These are phyloP conservation scores for Andrena haemorrhoa DNA, from an alignment of 2,888 invertebrate species.

Conservation along the genomic window DNA sequence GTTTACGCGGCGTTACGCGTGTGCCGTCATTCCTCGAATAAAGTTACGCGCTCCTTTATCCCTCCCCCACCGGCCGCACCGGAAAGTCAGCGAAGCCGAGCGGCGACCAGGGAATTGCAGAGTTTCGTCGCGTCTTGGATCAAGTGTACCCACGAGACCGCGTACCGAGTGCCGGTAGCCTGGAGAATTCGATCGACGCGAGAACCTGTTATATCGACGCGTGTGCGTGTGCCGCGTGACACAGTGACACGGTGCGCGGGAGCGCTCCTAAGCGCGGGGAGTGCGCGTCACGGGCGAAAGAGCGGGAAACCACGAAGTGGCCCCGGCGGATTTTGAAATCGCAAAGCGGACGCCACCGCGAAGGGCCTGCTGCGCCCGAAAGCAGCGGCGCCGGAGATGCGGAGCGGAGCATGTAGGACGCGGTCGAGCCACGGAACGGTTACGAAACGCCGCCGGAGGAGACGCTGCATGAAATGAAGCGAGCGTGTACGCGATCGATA, in stretches of 20 bases:
- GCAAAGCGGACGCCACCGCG: background rate
- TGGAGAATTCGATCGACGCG: conserved; percentile 22
- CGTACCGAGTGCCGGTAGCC: conserved; percentile 15
- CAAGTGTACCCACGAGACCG: background rate
- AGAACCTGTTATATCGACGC: conserved; percentile 52
- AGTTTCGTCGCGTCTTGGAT: conserved; percentile 3
- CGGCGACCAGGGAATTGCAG: background rate
- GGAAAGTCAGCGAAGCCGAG: background rate
- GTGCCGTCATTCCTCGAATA: conserved; percentile 2
- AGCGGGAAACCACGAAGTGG: conserved; percentile 56
- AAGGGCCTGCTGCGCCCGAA: background rate
- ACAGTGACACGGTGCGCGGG: conserved; percentile 67
- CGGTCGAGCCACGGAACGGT: conserved; percentile 31
- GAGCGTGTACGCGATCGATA: conserved; percentile 70
- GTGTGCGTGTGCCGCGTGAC: conserved; percentile 50
- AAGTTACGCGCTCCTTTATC: background rate
- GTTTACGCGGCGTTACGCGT: conserved; percentile 20
- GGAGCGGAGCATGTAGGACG: background rate
- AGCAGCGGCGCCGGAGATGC: background rate
- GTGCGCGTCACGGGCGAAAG: conserved; percentile 31
- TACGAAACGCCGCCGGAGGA: conserved; percentile 55
- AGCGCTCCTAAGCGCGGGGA: conserved; percentile 22
- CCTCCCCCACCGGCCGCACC: background rate
- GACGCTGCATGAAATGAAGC: conserved; percentile 69
- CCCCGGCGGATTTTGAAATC: conserved; percentile 32